These are phyloP conservation scores for Metacarcinus magister DNA, from an alignment of 2,888 invertebrate species.

Conservation along the genomic window DNA sequence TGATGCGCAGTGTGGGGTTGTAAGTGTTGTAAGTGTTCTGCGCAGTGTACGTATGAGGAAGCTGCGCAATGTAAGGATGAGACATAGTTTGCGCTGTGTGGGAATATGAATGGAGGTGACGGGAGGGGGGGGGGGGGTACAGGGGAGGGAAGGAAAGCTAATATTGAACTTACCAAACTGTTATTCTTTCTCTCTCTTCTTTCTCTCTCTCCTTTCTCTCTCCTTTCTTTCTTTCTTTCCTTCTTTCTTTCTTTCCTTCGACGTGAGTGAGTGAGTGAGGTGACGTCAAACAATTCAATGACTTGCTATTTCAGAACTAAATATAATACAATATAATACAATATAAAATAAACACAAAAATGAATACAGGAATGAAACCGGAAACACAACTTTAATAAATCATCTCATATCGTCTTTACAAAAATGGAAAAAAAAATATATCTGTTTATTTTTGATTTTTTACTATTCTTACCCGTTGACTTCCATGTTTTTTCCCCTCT, in stretches of 20 bases:
- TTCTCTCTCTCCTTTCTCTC: not conserved
- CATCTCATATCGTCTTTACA: too few species aligned
- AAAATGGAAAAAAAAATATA: too few species aligned
- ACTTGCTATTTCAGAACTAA: not conserved
- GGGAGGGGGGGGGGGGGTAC: not conserved
- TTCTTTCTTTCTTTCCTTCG: not conserved
- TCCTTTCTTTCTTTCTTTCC: not conserved
- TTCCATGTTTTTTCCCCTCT: too few species aligned
- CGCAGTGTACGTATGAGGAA: not conserved
- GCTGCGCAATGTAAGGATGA: not conserved
- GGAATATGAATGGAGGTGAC: not conserved
- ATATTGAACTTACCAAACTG: not conserved
- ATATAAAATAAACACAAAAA: too few species aligned
- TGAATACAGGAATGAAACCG: too few species aligned
- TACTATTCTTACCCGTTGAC: too few species aligned
- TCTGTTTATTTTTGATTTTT: too few species aligned
- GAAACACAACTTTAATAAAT: too few species aligned
- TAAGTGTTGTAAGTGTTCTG: too few species aligned
- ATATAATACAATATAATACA: too few species aligned
- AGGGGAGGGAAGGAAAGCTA: too few species aligned
- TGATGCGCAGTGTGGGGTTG: not conserved
- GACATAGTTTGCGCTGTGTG: not conserved
- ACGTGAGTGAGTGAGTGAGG: not conserved
- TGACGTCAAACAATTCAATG: not conserved
- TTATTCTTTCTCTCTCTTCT: slow-evolving; percentile 46